These are phyloP conservation scores for Antrozous pallidus DNA, from an alignment of 2,797 vertebrate species.

Conservation along the genomic window DNA sequence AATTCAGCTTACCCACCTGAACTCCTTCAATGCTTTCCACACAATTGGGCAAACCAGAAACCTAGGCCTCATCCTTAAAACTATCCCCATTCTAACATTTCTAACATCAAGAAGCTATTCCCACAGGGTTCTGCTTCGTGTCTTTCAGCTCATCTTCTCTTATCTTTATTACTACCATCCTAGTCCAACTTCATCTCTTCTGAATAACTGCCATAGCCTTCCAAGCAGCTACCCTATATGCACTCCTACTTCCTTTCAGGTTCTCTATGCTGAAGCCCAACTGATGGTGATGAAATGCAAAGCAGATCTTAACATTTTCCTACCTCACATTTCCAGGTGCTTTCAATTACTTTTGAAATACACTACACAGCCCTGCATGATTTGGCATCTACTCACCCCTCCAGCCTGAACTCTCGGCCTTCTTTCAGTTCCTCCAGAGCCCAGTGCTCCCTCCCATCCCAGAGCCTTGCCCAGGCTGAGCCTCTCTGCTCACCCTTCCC, in stretches of 20 bases:
- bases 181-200: not conserved
- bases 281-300: not conserved
- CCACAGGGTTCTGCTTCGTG: not conserved
- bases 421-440: conserved; percentile 33
- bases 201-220: not conserved
- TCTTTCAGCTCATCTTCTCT: not conserved
- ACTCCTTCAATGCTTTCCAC: not conserved
- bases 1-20: not conserved
- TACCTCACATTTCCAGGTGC: not conserved
- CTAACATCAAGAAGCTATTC: not conserved
- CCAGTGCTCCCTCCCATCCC: fast-evolving
- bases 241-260: not conserved
- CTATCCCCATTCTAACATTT: not conserved
- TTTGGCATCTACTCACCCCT: not conserved
- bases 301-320: not conserved
- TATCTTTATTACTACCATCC: not conserved
- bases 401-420: not conserved
- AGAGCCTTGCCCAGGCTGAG: not conserved
- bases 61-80: not conserved
- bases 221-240: not conserved
- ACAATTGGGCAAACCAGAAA: not conserved
- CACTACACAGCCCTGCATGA: not conserved
- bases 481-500: conserved; percentile 29
- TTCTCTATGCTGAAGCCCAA: not conserved
- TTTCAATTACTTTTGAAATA: not conserved